These are phyloP conservation scores for Oceanodroma tethys DNA, from an alignment of 2,113 vertebrate species.

Conservation along the genomic window DNA sequence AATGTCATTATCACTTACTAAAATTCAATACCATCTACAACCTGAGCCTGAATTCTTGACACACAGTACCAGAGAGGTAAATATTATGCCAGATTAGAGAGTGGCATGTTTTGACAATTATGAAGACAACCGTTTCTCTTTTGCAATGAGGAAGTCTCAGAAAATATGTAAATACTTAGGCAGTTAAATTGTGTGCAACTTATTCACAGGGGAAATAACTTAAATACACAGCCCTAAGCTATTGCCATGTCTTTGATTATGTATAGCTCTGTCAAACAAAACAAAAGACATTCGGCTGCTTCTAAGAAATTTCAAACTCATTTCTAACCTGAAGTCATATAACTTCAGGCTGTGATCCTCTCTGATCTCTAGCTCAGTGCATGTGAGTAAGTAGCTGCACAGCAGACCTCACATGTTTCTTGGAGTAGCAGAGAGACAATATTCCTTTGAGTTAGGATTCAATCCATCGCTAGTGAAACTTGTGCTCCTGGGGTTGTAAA, in stretches of 20 bases:
- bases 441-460: not conserved
- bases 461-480: not conserved
- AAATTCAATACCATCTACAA: slow-evolving; percentile 54
- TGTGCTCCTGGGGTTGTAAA: not conserved
- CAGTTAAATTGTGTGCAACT: not conserved
- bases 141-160: slow-evolving; percentile 37
- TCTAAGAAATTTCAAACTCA: not conserved
- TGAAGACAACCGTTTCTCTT: slow-evolving; percentile 12
- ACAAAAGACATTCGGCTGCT: not conserved
- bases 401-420: not conserved
- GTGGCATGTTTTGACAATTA: slow-evolving; percentile 51
- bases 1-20: slow-evolving; percentile 57
- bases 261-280: not conserved
- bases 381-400: not conserved
- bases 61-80: slow-evolving; percentile 9
- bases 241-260: not conserved
- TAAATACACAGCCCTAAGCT: not conserved
- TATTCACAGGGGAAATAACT: not conserved
- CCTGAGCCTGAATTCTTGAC: slow-evolving; percentile 47
- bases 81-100: slow-evolving; percentile 38
- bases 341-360: not conserved
- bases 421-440: not conserved
- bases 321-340: not conserved
- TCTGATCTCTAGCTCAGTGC: slow-evolving; percentile 2
- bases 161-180: slow-evolving; percentile 49